phyloP scores from a whole-genome alignment of 1,140 invertebrate genomes.

The Venturia canescens region DNA sequence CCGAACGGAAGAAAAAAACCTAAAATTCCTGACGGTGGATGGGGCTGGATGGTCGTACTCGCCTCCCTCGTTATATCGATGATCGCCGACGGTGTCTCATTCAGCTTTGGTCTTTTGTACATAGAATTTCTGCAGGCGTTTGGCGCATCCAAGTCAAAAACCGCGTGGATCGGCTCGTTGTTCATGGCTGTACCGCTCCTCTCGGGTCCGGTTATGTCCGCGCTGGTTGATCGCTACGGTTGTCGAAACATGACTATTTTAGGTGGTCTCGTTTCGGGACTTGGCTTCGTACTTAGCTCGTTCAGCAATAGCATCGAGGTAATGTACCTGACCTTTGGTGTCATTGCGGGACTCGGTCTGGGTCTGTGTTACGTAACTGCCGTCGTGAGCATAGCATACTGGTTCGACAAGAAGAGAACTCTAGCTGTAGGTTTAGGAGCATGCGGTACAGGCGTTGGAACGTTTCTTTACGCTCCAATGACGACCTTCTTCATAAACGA shows the following conservation, averaged over 20 bases:
- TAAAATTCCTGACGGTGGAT: conserved; percentile 84
- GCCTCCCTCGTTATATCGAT: conserved; percentile 91
- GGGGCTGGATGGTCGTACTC: conserved; percentile 93
- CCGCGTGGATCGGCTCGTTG: conserved; percentile 91
- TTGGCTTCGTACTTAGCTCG: conserved; percentile 89
- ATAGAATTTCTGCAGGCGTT: conserved; percentile 93
- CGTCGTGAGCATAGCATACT: conserved; percentile 95
- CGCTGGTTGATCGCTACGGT: conserved; percentile 92
- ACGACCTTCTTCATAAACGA: conserved; percentile 85
- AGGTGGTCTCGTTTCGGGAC: conserved; percentile 85
- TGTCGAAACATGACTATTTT: conserved; percentile 90
- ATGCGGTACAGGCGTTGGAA: conserved; percentile 91
- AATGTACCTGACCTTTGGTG: conserved; percentile 91
- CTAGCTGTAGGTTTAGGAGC: conserved; percentile 95
- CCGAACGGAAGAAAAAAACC: conserved; percentile 67
- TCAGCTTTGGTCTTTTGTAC: conserved; percentile 94
- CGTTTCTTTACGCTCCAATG: conserved; percentile 91
- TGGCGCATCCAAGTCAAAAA: conserved; percentile 87
- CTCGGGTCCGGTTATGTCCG: conserved; percentile 90
- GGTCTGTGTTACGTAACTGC: conserved; percentile 93
- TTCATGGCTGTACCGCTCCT: conserved; percentile 93
- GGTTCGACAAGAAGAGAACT: conserved; percentile 95
- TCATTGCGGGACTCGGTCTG: conserved; percentile 90
- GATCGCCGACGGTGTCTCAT: conserved; percentile 97
- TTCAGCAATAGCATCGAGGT: conserved; percentile 84